phyloP scores from a whole-genome alignment of 2,113 vertebrate genomes.

The Tor tambroides region DNA sequence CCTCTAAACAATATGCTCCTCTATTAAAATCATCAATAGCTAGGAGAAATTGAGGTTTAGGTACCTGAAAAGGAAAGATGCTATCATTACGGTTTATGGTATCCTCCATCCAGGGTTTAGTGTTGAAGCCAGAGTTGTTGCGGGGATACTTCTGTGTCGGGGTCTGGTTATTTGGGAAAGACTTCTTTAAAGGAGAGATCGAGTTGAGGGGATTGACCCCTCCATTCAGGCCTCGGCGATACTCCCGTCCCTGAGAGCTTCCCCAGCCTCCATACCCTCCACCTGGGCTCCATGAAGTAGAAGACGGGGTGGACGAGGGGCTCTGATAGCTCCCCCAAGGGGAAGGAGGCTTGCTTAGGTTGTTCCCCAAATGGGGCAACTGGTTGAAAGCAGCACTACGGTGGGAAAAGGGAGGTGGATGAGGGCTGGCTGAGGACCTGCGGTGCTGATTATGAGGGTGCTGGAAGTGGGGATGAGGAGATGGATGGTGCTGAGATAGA shows the following conservation, averaged over 20 bases:
- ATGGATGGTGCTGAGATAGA: constrained; percentile 94
- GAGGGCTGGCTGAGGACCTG: constrained; percentile 88
- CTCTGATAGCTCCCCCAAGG: constrained; percentile 99
- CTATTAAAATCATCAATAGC: background rate
- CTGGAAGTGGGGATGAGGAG: constrained; percentile 93
- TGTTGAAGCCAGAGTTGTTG: constrained; percentile 92
- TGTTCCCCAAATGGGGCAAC: constrained; percentile 92
- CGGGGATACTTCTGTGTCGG: constrained; percentile 94
- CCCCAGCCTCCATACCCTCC: constrained; percentile 95
- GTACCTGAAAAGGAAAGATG: constrained; percentile 98
- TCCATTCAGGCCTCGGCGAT: constrained; percentile 90
- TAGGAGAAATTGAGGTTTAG: too few relatives aligned
- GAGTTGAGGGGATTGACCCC: constrained; percentile 94
- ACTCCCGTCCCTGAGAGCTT: constrained; percentile 94
- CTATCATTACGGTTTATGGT: constrained; percentile 90
- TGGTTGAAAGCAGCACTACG: constrained; percentile 96
- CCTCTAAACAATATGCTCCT: too few relatives aligned
- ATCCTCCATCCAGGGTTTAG: constrained; percentile 98
- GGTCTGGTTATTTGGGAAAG: constrained; percentile 96
- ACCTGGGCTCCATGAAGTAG: constrained; percentile 94
- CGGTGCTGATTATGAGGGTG: constrained; percentile 91
- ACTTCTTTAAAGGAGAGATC: constrained; percentile 97
- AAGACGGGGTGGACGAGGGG: constrained; percentile 90
- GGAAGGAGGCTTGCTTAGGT: constrained; percentile 94
- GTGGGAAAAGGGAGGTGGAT: constrained; percentile 92